A percentile compares a stretch with the other conserved stretches of the same genome.
Conservation (phyloP, 2,797 vertebrate species). For the Microhierax caerulescens region DNA sequence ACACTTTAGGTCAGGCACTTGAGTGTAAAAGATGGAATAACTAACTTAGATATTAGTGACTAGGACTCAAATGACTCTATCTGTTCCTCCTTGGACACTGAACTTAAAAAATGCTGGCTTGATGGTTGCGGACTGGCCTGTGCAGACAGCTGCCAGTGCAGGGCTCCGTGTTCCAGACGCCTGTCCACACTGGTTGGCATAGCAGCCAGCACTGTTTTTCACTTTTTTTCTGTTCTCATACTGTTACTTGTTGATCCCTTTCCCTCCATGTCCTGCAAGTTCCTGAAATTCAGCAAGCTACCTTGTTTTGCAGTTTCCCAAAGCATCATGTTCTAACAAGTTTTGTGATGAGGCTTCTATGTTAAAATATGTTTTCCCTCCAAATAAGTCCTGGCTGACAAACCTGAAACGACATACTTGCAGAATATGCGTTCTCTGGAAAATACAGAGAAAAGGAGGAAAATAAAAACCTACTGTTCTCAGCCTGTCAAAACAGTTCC, state of each 20-base stretch:
- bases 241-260: background rate
- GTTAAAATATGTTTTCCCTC: background rate
- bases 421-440: background rate
- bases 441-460: background rate
- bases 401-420: background rate
- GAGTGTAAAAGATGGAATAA: background rate
- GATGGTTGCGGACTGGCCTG: background rate
- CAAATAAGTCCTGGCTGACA: background rate
- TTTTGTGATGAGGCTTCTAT: background rate
- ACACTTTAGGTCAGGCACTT: background rate
- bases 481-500: background rate
- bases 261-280: background rate
- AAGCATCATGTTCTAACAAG: background rate
- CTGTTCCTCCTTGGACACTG: background rate
- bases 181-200: background rate
- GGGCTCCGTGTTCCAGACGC: background rate
- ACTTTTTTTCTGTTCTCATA: background rate
- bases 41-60: background rate
- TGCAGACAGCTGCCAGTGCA: background rate
- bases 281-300: background rate
- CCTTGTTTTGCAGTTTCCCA: background rate
- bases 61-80: background rate
- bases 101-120: background rate
- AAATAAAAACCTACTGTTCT: background rate
- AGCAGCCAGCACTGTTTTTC: background rate